Evolutionary conservation across 2,113 vertebrate species (phyloP), one percentile per base, ranked within the genome.

Genomic region (Gulo gulo): DNA sequence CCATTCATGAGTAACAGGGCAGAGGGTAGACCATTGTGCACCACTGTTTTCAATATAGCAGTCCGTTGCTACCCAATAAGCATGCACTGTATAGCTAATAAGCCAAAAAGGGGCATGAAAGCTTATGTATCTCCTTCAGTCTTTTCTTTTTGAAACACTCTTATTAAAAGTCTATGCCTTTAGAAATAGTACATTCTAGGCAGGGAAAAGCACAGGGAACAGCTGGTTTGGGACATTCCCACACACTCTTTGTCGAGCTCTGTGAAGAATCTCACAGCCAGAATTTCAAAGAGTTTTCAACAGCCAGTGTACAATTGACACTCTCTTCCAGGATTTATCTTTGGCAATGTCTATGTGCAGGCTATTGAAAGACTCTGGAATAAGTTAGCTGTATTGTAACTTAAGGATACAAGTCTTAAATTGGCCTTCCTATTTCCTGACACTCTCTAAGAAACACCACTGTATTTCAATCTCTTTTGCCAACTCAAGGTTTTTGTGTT

Each of bases 271-370:
- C 52, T 52, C n/a, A 67, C 29, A 76, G 31, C 65, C 47, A 92
- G 82, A 84, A 87, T 96, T 87, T 83, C 52, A 85, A 88, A 50
- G 26, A 65, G 57, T 91, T 97, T 92, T 80, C 87, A 84, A 74
- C 4, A 47, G n/a, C 8, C 59, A 76, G 91, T 4, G 15, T 73
- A 52, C 18, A 91, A 94, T 34, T 86, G 71, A 83, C 63, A 45
- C 55, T 69, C 36, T 86, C 13, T 69, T 82, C 26, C 42, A 91
- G 61, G 93, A 89, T 89, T 69, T 79, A 71, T 91, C 23, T 85
- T 92, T 85, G 71, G n/a, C 59, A 76, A 23, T 57, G 47, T 61
- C 47, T 89, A 26, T 71, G 47, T 61, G n/a, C 7, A 88, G 24
- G 29, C 82, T 57, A 82, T 23, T 83, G 61, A 97, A 86, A 92